Evolutionary conservation across 2,888 invertebrate species (phyloP).

Genomic region (Panopea generosa): DNA sequence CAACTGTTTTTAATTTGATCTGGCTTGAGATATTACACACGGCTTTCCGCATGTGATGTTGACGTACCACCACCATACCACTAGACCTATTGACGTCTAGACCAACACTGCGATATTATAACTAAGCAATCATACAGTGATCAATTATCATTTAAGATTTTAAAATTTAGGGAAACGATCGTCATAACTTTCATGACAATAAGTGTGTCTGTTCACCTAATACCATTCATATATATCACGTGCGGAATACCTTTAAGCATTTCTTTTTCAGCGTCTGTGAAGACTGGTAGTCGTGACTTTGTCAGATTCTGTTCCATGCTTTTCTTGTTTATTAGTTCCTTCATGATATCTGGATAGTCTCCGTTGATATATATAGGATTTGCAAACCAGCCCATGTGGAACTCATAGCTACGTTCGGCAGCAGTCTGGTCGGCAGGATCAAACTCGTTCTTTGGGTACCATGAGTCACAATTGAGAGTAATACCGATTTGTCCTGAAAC

Average conservation of each 20-base stretch:
- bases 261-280: conserved; percentile 45
- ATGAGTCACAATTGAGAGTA: conserved; percentile 65
- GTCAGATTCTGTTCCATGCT: conserved; percentile 39
- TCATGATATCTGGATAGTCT: conserved; percentile 86
- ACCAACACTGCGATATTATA: background rate
- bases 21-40: too few species aligned
- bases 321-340: conserved; percentile 35
- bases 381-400: conserved; percentile 78
- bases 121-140: background rate
- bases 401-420: conserved; percentile 64
- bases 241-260: conserved; percentile 40
- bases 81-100: background rate
- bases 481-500: conserved; percentile 67
- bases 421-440: conserved; percentile 63
- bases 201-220: too few species aligned
- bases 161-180: background rate
- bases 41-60: too few species aligned
- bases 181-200: background rate
- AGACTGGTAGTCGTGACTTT: conserved; percentile 48
- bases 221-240: background rate
- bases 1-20: too few species aligned
- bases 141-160: background rate
- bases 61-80: too few species aligned
- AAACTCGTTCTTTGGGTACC: conserved; percentile 58
- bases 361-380: conserved; percentile 75